Conservation (phyloP, 1,140 invertebrate genomes). For the Apis dorsata region DNA sequence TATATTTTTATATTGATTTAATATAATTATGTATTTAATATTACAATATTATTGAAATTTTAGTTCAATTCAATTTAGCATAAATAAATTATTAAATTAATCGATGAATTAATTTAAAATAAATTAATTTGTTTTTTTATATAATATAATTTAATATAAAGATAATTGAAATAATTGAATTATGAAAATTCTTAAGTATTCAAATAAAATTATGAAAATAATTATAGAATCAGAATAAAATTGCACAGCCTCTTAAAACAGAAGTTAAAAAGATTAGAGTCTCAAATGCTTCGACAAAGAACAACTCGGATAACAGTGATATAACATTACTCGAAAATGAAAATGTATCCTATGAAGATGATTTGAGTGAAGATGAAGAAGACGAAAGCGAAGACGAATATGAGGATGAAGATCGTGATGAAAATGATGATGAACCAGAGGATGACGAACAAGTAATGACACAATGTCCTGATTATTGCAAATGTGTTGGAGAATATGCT, state of each 20-base stretch:
- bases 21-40: no score
- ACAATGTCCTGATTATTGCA: slow-evolving; percentile 72
- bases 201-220: not conserved
- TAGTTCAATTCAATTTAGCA: no score
- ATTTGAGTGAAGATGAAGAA: slow-evolving; percentile 57
- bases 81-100: no score
- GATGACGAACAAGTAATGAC: slow-evolving; percentile 71
- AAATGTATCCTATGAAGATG: slow-evolving; percentile 61
- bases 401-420: slow-evolving; percentile 68
- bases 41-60: no score
- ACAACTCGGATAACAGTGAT: slow-evolving; percentile 26
- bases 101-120: no score
- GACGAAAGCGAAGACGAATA: slow-evolving; percentile 67
- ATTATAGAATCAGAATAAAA: slow-evolving; percentile 69
- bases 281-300: not conserved
- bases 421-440: slow-evolving; percentile 64
- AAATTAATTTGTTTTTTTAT: no score
- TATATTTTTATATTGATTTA: not conserved
- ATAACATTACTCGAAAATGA: slow-evolving; percentile 70
- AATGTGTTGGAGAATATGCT: slow-evolving; percentile 76
- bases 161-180: no score
- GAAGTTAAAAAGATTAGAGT: slow-evolving; percentile 62
- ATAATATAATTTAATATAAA: no score
- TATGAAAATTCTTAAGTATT: no score
- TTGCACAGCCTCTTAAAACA: slow-evolving; percentile 71